A percentile compares a stretch with the other conserved stretches of the same genome.
Conservation (phyloP, 1,140 invertebrate genomes). For the Drosophila chauvacae region DNA sequence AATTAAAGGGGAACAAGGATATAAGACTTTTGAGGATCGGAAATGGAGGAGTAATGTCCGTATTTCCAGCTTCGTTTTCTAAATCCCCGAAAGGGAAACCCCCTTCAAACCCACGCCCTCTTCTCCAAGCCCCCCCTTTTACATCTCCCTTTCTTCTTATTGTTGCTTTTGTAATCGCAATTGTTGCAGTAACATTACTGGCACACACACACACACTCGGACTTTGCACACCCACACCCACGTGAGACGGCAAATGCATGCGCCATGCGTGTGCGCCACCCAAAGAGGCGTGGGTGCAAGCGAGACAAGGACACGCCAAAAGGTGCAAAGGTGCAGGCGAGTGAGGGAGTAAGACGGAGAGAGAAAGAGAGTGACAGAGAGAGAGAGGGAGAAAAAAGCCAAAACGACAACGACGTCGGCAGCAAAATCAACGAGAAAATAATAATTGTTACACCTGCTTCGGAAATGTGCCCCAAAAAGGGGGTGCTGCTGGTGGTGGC, state of each 20-base stretch:
- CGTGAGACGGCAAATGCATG: conserved; percentile 80
- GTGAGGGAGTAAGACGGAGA: conserved; percentile 46
- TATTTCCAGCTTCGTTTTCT: conserved; percentile 1
- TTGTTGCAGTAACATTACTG: conserved; percentile 82
- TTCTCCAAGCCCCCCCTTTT: neutral
- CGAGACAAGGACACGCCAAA: conserved; percentile 29
- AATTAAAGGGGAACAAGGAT: conserved; percentile 23
- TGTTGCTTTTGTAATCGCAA: conserved; percentile 63
- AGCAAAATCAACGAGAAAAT: conserved; percentile 83
- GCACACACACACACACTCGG: conserved; percentile 40
- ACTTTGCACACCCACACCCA: conserved; percentile 32
- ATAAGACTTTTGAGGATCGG: conserved; percentile 55
- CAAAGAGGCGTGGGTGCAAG: conserved; percentile 37
- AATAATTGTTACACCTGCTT: conserved; percentile 83
- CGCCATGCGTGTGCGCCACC: conserved; percentile 74
- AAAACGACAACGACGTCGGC: conserved; percentile 67
- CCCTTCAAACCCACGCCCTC: neutral
- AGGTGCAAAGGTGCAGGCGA: conserved; percentile 52
- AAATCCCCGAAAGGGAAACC: conserved; percentile 31
- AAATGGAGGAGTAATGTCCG: conserved; percentile 1
- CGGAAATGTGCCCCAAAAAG: conserved; percentile 70
- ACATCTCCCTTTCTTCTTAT: conserved; percentile 6
- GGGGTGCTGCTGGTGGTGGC: conserved; percentile 23
- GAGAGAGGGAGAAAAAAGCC: conserved; percentile 55
- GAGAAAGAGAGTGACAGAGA: conserved; percentile 29